Evolutionary conservation across 2,113 vertebrate species (phyloP).

Genomic region (Sphyrna mokarran): DNA sequence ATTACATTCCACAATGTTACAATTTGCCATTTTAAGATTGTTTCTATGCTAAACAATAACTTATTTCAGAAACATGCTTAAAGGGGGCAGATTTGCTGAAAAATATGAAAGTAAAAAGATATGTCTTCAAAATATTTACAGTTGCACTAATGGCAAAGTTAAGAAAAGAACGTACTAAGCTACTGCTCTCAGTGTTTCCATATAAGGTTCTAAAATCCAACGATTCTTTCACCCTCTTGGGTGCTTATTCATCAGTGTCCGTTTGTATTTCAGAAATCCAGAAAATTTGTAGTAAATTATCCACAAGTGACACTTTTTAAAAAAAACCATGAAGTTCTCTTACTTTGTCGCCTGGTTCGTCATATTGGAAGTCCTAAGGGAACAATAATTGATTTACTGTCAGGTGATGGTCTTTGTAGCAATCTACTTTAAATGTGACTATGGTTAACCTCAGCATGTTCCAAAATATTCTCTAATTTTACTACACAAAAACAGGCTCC

Average conservation of each 20-base stretch:
- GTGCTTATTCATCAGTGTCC: neutral
- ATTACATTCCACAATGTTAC: neutral
- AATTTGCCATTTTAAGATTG: neutral
- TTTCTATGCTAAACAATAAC: neutral
- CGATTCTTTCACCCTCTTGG: neutral
- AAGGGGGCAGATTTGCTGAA: neutral
- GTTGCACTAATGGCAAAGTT: neutral
- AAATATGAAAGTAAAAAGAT: neutral
- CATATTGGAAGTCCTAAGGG: constrained; percentile 20
- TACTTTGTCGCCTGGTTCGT: neutral
- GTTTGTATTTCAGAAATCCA: neutral
- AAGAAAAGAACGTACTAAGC: neutral
- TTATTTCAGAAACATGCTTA: neutral
- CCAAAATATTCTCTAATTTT: neutral
- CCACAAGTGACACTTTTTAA: neutral
- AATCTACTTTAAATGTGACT: neutral
- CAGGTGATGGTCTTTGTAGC: neutral
- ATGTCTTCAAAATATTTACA: neutral
- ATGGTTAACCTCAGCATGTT: neutral
- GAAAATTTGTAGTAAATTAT: neutral
- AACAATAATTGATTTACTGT: constrained; percentile 19
- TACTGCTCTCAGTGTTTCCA: neutral
- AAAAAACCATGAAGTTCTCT: constrained; percentile 13
- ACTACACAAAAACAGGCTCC: neutral
- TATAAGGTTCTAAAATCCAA: neutral